phyloP scores from a whole-genome alignment of 37 sponge, comb jelly and placozoan genomes.

The Chondrilla cf. caribensis region DNA sequence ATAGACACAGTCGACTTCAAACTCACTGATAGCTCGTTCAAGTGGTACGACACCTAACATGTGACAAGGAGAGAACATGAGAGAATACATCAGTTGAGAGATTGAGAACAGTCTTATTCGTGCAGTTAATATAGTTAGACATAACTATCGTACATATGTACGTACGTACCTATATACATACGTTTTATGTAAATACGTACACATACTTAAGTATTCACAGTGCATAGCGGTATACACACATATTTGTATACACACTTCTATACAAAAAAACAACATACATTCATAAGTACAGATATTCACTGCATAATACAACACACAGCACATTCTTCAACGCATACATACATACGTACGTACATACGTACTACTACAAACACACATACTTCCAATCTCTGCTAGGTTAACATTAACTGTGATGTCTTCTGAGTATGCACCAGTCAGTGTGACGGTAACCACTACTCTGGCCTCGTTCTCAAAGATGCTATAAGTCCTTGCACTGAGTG shows the following conservation, averaged over 20 bases:
- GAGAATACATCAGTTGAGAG: too few relatives aligned
- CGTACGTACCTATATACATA: neutral
- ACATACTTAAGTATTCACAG: neutral
- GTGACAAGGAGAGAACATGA: too few relatives aligned
- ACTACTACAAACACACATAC: neutral
- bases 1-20: too few relatives aligned
- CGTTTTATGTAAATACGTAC: neutral
- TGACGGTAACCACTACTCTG: neutral
- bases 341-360: too few relatives aligned
- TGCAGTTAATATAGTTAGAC: too few relatives aligned
- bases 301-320: neutral
- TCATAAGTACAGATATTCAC: too few relatives aligned
- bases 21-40: too few relatives aligned
- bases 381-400: neutral
- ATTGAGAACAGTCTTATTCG: too few relatives aligned
- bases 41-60: too few relatives aligned
- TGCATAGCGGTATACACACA: neutral
- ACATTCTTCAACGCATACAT: neutral
- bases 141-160: too few relatives aligned
- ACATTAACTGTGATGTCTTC: neutral
- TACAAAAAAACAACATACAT: neutral
- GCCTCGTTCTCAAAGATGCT: conserved; percentile 17
- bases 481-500: too few relatives aligned
- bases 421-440: neutral
- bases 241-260: too few relatives aligned